These are phyloP conservation scores for Apaloderma vittatum DNA, from an alignment of 2,113 vertebrate genomes.

Conservation along the genomic window DNA sequence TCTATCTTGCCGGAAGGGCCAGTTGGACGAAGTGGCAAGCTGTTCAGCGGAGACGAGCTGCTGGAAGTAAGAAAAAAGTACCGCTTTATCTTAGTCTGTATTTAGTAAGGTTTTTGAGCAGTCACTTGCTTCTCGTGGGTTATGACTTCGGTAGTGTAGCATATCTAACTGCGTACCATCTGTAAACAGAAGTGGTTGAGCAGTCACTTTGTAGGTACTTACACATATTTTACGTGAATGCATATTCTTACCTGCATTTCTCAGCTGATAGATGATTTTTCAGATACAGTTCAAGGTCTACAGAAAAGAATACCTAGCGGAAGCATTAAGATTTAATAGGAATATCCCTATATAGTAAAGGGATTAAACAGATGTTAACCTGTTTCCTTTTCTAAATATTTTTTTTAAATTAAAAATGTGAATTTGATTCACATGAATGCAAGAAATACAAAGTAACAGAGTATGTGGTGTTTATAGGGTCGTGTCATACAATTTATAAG, in stretches of 20 bases:
- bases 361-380: neutral
- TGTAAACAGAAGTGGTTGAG: neutral
- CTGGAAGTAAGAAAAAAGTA: constrained; percentile 86
- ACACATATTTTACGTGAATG: rapidly evolving
- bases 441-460: neutral
- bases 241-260: neutral
- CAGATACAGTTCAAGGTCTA: neutral
- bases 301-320: neutral
- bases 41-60: constrained; percentile 95
- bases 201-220: neutral
- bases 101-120: neutral
- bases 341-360: neutral
- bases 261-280: neutral
- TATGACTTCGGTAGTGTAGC: neutral
- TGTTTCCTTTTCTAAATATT: neutral
- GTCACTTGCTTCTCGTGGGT: neutral
- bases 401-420: neutral
- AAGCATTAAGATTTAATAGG: neutral
- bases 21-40: constrained; percentile 89
- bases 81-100: neutral
- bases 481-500: neutral
- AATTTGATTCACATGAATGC: neutral
- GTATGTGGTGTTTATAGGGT: neutral
- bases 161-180: neutral
- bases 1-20: constrained; percentile 95